Evolutionary conservation across 1,140 invertebrate genomes (phyloP).

Genomic region (Papilio xuthus): DNA sequence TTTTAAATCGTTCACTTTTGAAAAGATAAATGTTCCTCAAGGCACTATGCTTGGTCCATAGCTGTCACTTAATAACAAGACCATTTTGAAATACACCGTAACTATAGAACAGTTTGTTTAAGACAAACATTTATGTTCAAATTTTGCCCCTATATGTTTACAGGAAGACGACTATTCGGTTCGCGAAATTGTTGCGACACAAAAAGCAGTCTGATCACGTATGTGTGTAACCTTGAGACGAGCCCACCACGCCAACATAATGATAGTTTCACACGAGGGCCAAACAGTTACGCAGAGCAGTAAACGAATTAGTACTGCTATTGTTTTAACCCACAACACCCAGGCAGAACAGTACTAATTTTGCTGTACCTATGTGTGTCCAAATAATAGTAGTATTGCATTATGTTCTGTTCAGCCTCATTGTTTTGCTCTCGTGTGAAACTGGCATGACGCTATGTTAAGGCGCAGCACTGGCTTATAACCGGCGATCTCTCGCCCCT

Average conservation of each 20-base stretch:
- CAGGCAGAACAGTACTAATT: background rate
- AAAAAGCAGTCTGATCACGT: conserved; percentile 71
- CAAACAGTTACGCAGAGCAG: background rate
- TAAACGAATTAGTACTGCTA: background rate
- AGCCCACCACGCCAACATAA: conserved; percentile 55
- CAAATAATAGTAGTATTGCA: no score
- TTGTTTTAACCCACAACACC: background rate
- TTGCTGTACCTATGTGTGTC: background rate
- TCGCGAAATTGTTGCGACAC: conserved; percentile 49
- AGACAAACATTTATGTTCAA: background rate
- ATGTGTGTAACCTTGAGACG: conserved; percentile 67
- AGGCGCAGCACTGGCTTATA: conserved; percentile 43
- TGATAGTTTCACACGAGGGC: background rate
- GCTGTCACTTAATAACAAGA: background rate
- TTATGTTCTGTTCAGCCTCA: background rate
- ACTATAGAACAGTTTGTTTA: background rate
- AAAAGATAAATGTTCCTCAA: background rate
- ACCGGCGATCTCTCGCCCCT: conserved; percentile 17
- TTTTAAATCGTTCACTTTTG: no score
- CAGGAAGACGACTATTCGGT: conserved; percentile 44
- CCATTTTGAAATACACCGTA: background rate
- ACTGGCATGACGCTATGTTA: conserved; percentile 47
- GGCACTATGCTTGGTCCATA: background rate
- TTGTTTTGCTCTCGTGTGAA: background rate
- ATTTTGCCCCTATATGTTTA: background rate